Base-by-base conservation (phyloP, 1,140 invertebrate genomes). In the Dreissena polymorpha region DNA sequence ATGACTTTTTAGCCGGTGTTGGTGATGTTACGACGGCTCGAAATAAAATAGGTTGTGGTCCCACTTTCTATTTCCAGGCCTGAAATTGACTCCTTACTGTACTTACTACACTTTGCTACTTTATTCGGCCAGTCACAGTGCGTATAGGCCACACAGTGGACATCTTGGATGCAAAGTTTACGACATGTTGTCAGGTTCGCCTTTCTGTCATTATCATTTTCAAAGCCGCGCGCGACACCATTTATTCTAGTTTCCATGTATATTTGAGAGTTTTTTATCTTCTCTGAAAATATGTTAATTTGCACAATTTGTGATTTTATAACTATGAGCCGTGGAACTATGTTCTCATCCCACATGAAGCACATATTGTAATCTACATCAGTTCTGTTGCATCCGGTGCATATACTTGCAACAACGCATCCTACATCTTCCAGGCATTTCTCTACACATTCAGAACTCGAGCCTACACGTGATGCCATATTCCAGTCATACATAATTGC, bases 91-190 rank as follows among this genome's bases (percentile, higher is more conserved):
- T 39, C 29, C 27, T 67, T 67, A 14, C 74, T 67, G 63, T 67
- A 76, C 74, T 64, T 64, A 12, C 25, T 65, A 60, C 74, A 76
- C 29, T 67, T 64, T 12, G n/a, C 25, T 29, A 53, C 63, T 76
- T 29, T 63, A 51, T 64, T 21, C n/a, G 27, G 12, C 8, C 60
- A 76, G 7, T 76, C 8, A 25, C 60, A 67, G 49, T 23, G 53
- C 8, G 27, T 50, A 67, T 51, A 76, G 12, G 74, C 60, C 10
- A 39, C 21, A 63, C 74, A 76, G 53, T 76, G 60, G 6, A 27
- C 74, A 51, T 76, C 74, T 29, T 76, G 7, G 51, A 76, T 23
- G 25, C 74, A 76, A 16, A 64, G 27, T 67, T 64, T 12, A 23
- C 23, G 57, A 67, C 74, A 76, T 51, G 64, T 55, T n/a, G 18